phyloP scores from a whole-genome alignment of 23 tunicate genomes.

The Clavelina lepadiformis region DNA sequence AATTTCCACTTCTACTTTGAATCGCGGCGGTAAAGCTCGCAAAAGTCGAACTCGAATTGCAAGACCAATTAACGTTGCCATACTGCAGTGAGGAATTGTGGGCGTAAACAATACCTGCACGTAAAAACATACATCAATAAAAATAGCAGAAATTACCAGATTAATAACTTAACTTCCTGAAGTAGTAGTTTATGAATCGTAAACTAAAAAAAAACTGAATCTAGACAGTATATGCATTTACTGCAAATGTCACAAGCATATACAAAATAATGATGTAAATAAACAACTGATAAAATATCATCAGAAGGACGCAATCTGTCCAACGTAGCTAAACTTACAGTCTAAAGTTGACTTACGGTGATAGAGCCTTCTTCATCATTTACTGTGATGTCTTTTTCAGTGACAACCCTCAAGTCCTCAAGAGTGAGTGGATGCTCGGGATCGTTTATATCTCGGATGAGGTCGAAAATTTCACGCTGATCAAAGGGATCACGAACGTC shows the following conservation, averaged over 20 bases:
- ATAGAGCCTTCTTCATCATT: constrained; percentile 67
- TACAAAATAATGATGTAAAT: no score
- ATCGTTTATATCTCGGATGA: constrained; percentile 93
- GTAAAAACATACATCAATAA: no score
- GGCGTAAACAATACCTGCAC: constrained; percentile 90
- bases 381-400: constrained; percentile 78
- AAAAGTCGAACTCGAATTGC: constrained; percentile 84
- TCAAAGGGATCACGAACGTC: constrained; percentile 76
- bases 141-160: no score
- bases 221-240: no score
- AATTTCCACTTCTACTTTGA: constrained; percentile 79
- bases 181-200: no score
- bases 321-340: no score
- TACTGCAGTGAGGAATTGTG: constrained; percentile 96
- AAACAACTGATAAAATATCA: no score
- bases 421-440: constrained; percentile 95
- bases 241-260: no score
- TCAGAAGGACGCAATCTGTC: no score
- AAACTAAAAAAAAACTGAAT: no score
- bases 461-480: constrained; percentile 84
- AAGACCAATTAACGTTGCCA: constrained; percentile 97
- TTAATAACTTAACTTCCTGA: no score
- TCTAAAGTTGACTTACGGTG: constrained; percentile 21
- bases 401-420: constrained; percentile 80
- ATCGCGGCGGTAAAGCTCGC: constrained; percentile 80